These are phyloP conservation scores for Holothuria glaberrima DNA, from an alignment of 35 echinoderm and acorn worm species.

Conservation along the genomic window DNA sequence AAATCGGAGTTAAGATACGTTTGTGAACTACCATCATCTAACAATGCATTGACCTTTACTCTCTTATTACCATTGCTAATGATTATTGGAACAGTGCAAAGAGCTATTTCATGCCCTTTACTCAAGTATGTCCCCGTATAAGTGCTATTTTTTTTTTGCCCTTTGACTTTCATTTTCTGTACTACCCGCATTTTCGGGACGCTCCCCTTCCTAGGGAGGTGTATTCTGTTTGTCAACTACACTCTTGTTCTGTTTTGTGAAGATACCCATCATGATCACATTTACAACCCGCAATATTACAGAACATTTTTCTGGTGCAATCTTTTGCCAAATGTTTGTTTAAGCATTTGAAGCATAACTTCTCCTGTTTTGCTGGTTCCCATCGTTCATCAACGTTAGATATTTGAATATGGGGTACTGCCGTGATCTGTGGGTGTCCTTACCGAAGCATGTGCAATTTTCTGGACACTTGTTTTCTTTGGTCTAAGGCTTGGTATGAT, in stretches of 20 bases:
- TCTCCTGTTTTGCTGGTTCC: background rate
- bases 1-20: constrained; percentile 45
- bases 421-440: background rate
- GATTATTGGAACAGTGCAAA: constrained; percentile 3
- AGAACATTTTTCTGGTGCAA: background rate
- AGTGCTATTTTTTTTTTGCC: too few relatives aligned
- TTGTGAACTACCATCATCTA: constrained; percentile 51
- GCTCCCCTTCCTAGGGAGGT: too few relatives aligned
- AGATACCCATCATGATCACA: too few relatives aligned
- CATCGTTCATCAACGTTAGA: background rate
- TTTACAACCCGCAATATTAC: too few relatives aligned
- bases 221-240: background rate
- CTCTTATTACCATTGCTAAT: constrained; percentile 9
- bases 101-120: background rate
- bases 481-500: background rate
- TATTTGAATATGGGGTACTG: background rate
- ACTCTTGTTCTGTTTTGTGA: background rate
- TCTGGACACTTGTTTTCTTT: background rate
- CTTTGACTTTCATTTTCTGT: too few relatives aligned
- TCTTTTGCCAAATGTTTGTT: background rate
- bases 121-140: background rate
- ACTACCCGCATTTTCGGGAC: too few relatives aligned
- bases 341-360: constrained; percentile 40
- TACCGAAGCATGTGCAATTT: background rate
- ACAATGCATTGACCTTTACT: constrained; percentile 40